These are phyloP conservation scores for Temnopleurus reevesii DNA, from an alignment of 53 echinoderm and acorn worm genomes.

Conservation along the genomic window DNA sequence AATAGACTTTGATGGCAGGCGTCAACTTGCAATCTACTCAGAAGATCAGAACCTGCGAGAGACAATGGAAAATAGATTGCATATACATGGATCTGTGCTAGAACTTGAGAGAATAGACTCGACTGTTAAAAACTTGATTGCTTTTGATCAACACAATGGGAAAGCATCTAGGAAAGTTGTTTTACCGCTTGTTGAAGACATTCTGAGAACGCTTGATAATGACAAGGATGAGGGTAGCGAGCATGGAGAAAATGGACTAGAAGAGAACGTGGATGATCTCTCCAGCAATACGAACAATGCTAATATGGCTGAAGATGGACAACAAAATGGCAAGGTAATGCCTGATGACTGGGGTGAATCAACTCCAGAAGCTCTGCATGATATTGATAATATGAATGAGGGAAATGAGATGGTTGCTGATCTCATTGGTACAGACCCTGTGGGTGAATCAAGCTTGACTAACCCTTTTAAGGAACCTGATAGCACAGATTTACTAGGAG, in stretches of 20 bases:
- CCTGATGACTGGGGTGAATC: not conserved
- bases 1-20: constrained; percentile 47
- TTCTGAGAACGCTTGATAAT: constrained; percentile 65
- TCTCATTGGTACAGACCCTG: not conserved
- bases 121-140: constrained; percentile 38
- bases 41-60: constrained; percentile 17
- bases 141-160: constrained; percentile 79
- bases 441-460: not conserved
- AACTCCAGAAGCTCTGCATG: not conserved
- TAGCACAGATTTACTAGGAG: not conserved
- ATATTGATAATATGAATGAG: not conserved
- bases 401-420: not conserved
- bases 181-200: constrained; percentile 75
- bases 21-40: constrained; percentile 53
- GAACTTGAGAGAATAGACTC: constrained; percentile 50
- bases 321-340: constrained; percentile 53
- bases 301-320: constrained; percentile 12
- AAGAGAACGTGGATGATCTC: constrained; percentile 61
- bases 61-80: constrained; percentile 48
- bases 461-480: constrained; percentile 34
- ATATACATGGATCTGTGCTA: constrained; percentile 41
- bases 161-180: constrained; percentile 84
- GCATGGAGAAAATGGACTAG: constrained; percentile 46
- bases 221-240: not conserved
- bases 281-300: constrained; percentile 79